Conservation (phyloP, 64 coral and sea anemone genomes). For the Porites lutea region DNA sequence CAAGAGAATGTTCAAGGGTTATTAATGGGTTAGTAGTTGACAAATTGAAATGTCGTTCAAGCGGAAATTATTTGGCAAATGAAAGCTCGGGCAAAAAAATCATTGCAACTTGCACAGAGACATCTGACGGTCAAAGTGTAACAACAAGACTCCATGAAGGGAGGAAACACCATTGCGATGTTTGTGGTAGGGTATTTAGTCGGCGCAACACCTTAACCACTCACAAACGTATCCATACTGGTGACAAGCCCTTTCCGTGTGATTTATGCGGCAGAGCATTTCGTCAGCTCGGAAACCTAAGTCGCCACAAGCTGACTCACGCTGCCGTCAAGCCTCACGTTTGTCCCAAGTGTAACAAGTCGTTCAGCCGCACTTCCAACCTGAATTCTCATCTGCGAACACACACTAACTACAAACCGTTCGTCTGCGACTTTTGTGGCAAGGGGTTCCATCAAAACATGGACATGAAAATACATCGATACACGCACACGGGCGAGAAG, state of each 20-base stretch:
- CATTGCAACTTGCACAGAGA: neutral
- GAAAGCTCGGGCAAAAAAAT: neutral
- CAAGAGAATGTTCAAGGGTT: neutral
- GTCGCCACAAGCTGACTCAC: constrained; percentile 59
- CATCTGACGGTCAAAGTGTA: neutral
- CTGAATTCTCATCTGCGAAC: constrained; percentile 73
- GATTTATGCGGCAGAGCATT: constrained; percentile 69
- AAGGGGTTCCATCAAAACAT: constrained; percentile 80
- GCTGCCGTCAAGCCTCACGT: constrained; percentile 70
- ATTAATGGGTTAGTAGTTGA: neutral
- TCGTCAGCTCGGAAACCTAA: constrained; percentile 64
- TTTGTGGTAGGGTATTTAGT: constrained; percentile 53
- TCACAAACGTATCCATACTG: constrained; percentile 90
- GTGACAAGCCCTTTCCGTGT: constrained; percentile 64
- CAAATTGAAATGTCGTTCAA: neutral
- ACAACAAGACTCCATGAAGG: neutral
- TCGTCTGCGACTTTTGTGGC: constrained; percentile 71
- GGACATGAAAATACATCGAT: constrained; percentile 83
- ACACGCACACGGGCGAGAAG: constrained; percentile 73
- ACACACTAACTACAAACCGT: constrained; percentile 80
- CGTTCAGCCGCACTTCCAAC: constrained; percentile 71
- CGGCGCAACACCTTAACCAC: constrained; percentile 75
- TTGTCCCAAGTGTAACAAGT: constrained; percentile 76
- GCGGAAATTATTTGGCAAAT: neutral
- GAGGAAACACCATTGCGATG: neutral